Evolutionary conservation across 2,113 vertebrate genomes (phyloP).

Genomic region (Engraulis encrasicolus): DNA sequence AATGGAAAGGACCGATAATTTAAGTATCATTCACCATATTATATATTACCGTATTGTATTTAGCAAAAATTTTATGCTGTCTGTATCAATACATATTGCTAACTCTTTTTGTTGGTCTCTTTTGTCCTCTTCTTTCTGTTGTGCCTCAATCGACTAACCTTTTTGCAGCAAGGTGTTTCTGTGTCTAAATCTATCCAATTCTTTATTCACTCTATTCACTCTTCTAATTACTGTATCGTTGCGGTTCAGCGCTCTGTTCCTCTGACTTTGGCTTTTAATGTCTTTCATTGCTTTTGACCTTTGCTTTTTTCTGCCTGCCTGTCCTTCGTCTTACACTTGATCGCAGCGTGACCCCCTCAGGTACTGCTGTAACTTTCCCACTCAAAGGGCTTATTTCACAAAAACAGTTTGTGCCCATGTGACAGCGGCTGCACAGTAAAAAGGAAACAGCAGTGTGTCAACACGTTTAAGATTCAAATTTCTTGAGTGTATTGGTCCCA

Average conservation of each 20-base stretch:
- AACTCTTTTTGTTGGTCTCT: neutral
- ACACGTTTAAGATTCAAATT: no score
- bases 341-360: slow-evolving; percentile 62
- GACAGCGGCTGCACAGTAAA: no score
- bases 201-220: neutral
- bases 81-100: neutral
- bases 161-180: neutral
- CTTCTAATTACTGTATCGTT: slow-evolving; percentile 35
- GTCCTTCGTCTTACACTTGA: slow-evolving; percentile 63
- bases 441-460: no score
- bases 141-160: neutral
- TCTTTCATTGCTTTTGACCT: slow-evolving; percentile 52
- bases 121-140: neutral
- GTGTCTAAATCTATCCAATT: neutral
- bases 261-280: slow-evolving; percentile 53
- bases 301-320: slow-evolving; percentile 65
- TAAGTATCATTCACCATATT: no score
- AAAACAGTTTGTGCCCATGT: neutral
- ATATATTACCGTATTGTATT: no score
- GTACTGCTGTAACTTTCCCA: slow-evolving; percentile 66
- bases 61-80: no score
- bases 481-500: no score
- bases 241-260: slow-evolving; percentile 40
- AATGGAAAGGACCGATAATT: no score
- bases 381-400: slow-evolving; percentile 56